These are phyloP conservation scores for Peromyscus aztecus DNA, from an alignment of 2,797 vertebrate genomes.

Conservation along the genomic window DNA sequence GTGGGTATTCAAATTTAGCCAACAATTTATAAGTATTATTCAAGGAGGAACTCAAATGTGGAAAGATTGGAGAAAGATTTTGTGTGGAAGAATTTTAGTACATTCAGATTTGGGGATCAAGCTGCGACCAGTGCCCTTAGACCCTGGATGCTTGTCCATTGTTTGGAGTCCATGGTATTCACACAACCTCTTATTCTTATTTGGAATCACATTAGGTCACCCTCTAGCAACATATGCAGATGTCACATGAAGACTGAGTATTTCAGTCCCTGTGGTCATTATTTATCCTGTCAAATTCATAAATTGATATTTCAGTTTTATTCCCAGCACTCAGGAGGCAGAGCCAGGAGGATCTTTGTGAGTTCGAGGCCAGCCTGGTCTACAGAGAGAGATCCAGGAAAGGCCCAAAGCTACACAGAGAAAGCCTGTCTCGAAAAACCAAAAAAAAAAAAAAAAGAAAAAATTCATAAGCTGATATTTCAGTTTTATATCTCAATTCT, in stretches of 20 bases:
- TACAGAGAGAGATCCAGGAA: no score
- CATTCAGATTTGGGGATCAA: neutral
- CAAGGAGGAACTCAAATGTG: neutral
- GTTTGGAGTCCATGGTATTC: neutral
- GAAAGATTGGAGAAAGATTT: neutral
- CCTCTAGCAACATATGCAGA: neutral
- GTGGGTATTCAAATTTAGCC: neutral
- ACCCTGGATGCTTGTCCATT: neutral
- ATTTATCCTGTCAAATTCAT: neutral
- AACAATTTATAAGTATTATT: neutral
- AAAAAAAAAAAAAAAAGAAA: no score
- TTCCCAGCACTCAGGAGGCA: no score
- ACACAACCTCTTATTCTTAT: neutral
- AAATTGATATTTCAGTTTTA: constrained; percentile 28
- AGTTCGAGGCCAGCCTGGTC: no score
- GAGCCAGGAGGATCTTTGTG: no score
- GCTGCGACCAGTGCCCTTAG: neutral
- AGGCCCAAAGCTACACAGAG: no score
- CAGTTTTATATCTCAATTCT: neutral
- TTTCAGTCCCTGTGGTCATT: neutral
- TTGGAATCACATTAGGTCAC: neutral
- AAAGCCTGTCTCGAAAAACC: no score
- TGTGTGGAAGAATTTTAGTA: neutral
- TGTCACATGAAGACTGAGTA: neutral
- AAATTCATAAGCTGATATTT: constrained; percentile 43